Percentiles rank a stretch among this genome's conserved stretches.
Conservation (phyloP, 2,797 vertebrate genomes). For the Vireo griseus region DNA sequence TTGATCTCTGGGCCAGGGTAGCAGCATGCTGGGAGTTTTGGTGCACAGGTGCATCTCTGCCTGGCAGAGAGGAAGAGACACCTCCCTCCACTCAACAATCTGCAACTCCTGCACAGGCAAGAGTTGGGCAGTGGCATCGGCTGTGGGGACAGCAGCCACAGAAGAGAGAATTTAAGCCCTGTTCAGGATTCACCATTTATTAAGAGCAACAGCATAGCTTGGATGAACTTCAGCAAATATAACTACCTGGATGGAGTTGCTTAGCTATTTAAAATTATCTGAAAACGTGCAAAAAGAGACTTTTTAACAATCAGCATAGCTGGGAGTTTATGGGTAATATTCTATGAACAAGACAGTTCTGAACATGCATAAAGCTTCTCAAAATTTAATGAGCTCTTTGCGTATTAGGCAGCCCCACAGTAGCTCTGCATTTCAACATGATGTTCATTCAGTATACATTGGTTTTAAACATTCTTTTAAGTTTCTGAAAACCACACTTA, state of each 20-base stretch:
- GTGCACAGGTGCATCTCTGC: accelerated
- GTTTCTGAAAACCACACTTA: neutral
- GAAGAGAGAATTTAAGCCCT: neutral
- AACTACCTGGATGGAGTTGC: neutral
- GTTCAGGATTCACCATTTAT: neutral
- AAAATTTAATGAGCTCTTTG: neutral
- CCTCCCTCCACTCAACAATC: too few relatives aligned
- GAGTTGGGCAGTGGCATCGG: neutral
- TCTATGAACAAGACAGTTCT: neutral
- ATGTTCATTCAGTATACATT: neutral
- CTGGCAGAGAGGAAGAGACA: accelerated
- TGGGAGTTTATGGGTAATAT: neutral
- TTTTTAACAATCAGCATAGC: neutral
- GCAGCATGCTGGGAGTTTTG: accelerated
- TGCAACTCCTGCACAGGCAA: neutral
- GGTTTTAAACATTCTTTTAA: neutral
- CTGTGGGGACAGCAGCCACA: neutral
- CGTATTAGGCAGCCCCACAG: neutral
- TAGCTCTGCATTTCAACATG: neutral
- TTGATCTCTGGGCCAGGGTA: neutral
- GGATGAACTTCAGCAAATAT: neutral
- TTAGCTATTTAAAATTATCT: neutral
- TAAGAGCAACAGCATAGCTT: neutral
- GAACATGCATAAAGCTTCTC: neutral
- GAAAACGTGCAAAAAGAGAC: accelerated